A percentile compares a stretch with the other conserved stretches of the same genome.
Conservation (phyloP, 2,888 invertebrate species). For the Sinelater perroti region DNA sequence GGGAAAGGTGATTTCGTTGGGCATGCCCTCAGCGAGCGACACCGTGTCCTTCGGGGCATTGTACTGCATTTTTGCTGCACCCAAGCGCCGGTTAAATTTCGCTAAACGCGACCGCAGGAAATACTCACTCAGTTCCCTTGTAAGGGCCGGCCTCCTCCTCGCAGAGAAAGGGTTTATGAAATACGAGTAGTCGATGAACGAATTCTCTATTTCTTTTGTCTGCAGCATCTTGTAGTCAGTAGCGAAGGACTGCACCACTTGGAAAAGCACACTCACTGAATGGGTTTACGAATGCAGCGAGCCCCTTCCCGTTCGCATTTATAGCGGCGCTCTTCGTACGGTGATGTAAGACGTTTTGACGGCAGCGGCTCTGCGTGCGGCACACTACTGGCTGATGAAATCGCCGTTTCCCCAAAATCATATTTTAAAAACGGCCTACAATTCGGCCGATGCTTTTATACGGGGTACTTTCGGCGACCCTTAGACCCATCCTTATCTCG, state of each 20-base stretch:
- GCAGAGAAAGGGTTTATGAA: slow-evolving; percentile 62
- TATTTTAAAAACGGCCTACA: slow-evolving; percentile 7
- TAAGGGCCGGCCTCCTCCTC: slow-evolving; percentile 62
- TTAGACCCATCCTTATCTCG: too few species aligned
- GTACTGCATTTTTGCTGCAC: slow-evolving; percentile 64
- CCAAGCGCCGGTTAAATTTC: too few species aligned
- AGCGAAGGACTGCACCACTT: too few species aligned
- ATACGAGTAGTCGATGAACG: slow-evolving; percentile 59
- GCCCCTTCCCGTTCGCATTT: slow-evolving; percentile 25
- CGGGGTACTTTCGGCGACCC: too few species aligned
- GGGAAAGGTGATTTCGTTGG: slow-evolving; percentile 77
- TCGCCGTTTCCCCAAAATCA: slow-evolving; percentile 24
- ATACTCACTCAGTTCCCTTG: slow-evolving; percentile 65
- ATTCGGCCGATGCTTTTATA: too few species aligned
- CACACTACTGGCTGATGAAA: slow-evolving; percentile 26
- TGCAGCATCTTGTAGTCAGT: too few species aligned
- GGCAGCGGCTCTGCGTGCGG: neutral
- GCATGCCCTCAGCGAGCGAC: slow-evolving; percentile 78
- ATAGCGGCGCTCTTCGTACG: slow-evolving; percentile 16
- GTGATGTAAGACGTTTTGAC: slow-evolving; percentile 30
- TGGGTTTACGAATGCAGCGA: slow-evolving; percentile 18
- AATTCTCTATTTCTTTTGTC: slow-evolving; percentile 20
- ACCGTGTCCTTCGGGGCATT: slow-evolving; percentile 63
- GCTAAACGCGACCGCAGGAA: neutral
- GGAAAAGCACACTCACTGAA: neutral